Conservation (phyloP, 2,797 vertebrate genomes). For the Ispidina lecontei region DNA sequence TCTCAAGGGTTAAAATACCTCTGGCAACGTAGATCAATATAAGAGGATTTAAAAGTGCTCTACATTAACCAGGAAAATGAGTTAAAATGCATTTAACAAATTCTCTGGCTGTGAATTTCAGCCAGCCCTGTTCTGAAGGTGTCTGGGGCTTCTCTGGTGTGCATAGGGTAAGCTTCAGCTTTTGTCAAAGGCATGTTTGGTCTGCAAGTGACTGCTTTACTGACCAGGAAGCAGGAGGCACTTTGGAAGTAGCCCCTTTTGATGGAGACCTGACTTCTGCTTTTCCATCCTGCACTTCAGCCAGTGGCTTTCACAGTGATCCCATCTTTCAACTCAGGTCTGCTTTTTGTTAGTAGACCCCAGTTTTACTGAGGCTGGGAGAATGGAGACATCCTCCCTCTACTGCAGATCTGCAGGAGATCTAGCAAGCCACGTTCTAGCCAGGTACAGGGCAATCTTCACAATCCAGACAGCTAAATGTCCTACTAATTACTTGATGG, state of each 20-base stretch:
- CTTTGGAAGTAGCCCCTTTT: background rate
- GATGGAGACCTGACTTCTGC: background rate
- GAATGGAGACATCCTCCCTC: background rate
- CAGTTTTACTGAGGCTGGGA: background rate
- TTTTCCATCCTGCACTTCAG: background rate
- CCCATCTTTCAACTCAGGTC: background rate
- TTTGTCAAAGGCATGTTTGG: background rate
- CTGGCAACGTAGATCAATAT: background rate
- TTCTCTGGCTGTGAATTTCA: background rate
- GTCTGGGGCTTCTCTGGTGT: background rate
- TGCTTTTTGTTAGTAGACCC: background rate
- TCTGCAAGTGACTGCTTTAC: background rate
- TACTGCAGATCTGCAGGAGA: background rate
- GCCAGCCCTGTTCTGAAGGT: background rate
- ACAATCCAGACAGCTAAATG: background rate
- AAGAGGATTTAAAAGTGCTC: background rate
- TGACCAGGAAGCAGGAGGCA: background rate
- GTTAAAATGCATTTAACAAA: background rate
- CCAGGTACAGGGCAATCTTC: background rate
- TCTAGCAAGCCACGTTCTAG: background rate
- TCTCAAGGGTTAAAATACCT: background rate
- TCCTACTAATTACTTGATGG: fast-evolving
- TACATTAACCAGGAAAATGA: background rate
- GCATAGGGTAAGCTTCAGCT: background rate
- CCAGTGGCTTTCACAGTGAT: background rate